Evolutionary conservation across 2,888 invertebrate species (phyloP).

Genomic region (Drepanosiphum platanoidis): DNA sequence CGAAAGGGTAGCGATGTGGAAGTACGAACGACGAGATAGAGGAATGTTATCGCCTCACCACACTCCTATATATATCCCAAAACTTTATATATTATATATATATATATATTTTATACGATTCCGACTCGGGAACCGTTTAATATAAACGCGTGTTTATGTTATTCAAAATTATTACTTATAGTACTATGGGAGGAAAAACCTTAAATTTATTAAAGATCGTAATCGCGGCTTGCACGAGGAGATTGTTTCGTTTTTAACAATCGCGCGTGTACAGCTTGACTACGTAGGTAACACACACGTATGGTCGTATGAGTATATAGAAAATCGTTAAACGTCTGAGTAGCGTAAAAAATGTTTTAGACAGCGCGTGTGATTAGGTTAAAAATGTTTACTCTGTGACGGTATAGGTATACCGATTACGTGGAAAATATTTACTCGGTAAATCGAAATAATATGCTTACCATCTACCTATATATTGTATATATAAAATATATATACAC

Average conservation of each 20-base stretch:
- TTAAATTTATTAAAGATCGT: neutral
- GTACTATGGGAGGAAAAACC: neutral
- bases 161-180: neutral
- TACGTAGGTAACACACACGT: neutral
- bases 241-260: neutral
- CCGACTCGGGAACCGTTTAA: constrained; percentile 24
- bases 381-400: constrained; percentile 1
- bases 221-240: neutral
- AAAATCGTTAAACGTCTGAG: neutral
- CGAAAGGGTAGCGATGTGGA: constrained; percentile 27
- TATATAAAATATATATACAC: neutral
- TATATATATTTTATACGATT: too few species aligned
- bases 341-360: neutral
- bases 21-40: constrained; percentile 36
- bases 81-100: too few species aligned
- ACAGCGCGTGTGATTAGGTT: neutral
- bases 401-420: neutral
- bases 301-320: neutral
- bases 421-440: constrained; percentile 2
- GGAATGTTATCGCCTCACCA: constrained; percentile 51
- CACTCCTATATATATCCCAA: constrained; percentile 16
- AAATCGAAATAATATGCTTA: constrained; percentile 27
- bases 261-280: too few species aligned
- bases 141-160: constrained; percentile 21
- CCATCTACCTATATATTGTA: neutral